Base-by-base conservation (phyloP, 2,797 vertebrate species). In the Sylvilagus floridanus region DNA sequence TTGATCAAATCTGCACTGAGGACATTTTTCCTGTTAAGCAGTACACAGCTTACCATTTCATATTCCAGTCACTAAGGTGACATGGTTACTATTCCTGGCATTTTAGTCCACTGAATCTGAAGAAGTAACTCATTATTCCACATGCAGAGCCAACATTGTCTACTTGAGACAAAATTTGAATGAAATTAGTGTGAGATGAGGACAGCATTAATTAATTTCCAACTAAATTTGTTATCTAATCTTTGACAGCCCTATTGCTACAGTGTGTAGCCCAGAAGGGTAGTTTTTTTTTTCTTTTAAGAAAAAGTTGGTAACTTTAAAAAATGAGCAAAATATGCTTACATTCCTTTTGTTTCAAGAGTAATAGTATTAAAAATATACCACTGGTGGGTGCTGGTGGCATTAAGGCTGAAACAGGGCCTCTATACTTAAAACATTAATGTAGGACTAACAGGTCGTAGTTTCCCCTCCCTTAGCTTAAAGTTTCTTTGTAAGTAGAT, bases 151-250 rank as follows among this genome's bases (percentile, higher is more conserved):
- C 93, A 98, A 95, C 90, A 77, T 98, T 97, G 97, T 97, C 96
- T 96, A 97, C 97, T 97, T 96, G 94, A 97, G 97, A 98, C 94
- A 97, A 93, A 96, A 97, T 97, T 98, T 95, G 93, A 98, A 97
- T 85, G 97, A 98, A 98, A 97, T 96, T 97, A 96, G 97, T 88
- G 93, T 96, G 97, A 97, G 90, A 97, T 89, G 54, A 96, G 79
- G 73, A 97, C 92, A 81, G 69, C 91, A 95, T 96, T 98, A 96
- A 98, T 98, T 98, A 21, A 68, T 97, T 98, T 96, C 90, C 87
- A 96, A 82, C 83, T 97, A 98, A 98, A 97, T 96, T 98, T 94
- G 91, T 97, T 97, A 96, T 97, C 96, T 95, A 86, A n/a, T 87
- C 88, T 98, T 96, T 97, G 97, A 98, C 81, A 97, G 86, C 30